phyloP scores from a whole-genome alignment of 1,140 invertebrate species.

The Heliconius hermathena region DNA sequence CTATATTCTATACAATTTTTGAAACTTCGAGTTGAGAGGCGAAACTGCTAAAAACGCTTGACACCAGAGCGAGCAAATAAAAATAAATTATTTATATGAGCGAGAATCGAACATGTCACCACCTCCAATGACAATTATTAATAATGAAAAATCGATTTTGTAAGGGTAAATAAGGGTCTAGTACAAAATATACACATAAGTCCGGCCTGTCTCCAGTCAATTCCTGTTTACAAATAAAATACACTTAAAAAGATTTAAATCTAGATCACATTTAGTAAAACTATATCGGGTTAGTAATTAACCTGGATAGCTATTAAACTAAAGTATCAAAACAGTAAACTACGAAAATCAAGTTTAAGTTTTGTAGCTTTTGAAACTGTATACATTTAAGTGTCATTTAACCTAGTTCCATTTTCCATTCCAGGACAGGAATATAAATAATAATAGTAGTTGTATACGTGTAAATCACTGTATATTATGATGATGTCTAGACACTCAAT shows the following conservation, averaged over 20 bases:
- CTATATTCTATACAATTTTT: too few relatives aligned
- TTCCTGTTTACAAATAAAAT: neutral
- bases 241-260: neutral
- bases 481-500: constrained; percentile 69
- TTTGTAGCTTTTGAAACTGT: neutral
- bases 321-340: constrained; percentile 17
- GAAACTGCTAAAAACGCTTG: too few relatives aligned
- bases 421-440: constrained; percentile 26
- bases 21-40: too few relatives aligned
- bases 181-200: too few relatives aligned
- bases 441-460: constrained; percentile 53
- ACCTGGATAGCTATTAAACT: constrained; percentile 23
- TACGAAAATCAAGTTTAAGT: constrained; percentile 26
- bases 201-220: neutral
- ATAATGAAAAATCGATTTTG: too few relatives aligned
- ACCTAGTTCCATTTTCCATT: constrained; percentile 47
- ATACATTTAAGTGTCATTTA: constrained; percentile 39
- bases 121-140: too few relatives aligned
- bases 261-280: neutral
- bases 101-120: too few relatives aligned
- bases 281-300: constrained; percentile 24
- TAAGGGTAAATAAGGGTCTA: too few relatives aligned
- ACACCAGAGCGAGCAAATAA: too few relatives aligned
- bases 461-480: constrained; percentile 58
- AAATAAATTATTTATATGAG: too few relatives aligned